These are phyloP conservation scores for Dicaeum eximium DNA, from an alignment of 2,113 vertebrate genomes.

Conservation along the genomic window DNA sequence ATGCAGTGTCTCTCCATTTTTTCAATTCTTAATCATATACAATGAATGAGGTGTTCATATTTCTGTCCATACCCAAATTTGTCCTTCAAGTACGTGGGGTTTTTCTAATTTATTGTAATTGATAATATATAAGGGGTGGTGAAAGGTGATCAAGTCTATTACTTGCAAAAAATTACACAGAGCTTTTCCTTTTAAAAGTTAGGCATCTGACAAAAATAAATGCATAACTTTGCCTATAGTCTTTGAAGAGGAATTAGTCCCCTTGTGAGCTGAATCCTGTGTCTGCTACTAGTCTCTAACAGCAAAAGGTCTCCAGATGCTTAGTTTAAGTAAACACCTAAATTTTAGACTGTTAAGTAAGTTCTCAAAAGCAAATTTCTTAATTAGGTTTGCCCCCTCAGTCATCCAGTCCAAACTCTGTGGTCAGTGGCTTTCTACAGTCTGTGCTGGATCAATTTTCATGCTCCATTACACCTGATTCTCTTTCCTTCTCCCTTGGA, in stretches of 20 bases:
- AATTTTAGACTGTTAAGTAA: background rate
- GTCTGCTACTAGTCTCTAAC: background rate
- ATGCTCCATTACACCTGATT: background rate
- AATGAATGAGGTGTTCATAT: background rate
- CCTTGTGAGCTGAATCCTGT: background rate
- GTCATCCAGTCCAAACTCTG: background rate
- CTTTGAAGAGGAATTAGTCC: background rate
- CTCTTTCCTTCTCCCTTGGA: background rate
- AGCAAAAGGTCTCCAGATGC: background rate
- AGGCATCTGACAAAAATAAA: background rate
- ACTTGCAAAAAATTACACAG: background rate
- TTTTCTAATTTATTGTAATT: background rate
- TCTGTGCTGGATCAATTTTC: background rate
- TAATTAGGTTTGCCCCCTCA: accelerated
- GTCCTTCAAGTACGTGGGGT: accelerated
- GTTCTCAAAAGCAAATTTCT: background rate
- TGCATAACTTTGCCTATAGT: background rate
- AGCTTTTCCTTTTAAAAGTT: background rate
- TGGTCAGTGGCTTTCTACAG: background rate
- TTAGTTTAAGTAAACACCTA: background rate
- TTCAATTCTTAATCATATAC: background rate
- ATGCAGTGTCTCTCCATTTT: background rate
- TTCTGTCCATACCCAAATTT: background rate
- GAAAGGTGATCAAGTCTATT: background rate
- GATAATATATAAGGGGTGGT: background rate